phyloP scores from a whole-genome alignment of 2,113 vertebrate species.

The Orycteropus afer region DNA sequence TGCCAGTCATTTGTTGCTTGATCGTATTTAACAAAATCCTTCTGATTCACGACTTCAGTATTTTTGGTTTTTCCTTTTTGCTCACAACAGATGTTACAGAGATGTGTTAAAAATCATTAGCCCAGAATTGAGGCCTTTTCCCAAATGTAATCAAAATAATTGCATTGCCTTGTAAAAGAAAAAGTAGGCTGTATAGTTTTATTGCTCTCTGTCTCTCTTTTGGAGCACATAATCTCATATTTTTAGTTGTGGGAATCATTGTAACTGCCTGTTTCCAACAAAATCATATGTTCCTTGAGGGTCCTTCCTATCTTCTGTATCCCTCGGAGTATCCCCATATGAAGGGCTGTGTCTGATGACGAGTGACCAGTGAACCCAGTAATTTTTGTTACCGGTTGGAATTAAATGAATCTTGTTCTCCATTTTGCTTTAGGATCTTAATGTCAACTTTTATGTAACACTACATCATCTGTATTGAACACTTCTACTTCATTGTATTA shows the following conservation, averaged over 20 bases:
- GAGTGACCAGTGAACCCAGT: not conserved
- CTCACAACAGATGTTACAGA: constrained; percentile 63
- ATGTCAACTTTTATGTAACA: constrained; percentile 29
- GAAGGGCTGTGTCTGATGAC: not conserved
- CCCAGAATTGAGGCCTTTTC: constrained; percentile 63
- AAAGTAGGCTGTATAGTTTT: not conserved
- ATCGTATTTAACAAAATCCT: not conserved
- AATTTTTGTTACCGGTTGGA: not conserved
- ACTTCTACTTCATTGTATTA: constrained; percentile 18
- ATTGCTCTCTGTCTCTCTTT: not conserved
- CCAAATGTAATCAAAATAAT: constrained; percentile 76
- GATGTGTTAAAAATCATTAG: constrained; percentile 73
- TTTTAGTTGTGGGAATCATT: not conserved
- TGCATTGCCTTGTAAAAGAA: constrained; percentile 39
- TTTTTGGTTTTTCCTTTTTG: constrained; percentile 58
- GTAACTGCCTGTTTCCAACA: not conserved
- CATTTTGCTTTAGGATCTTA: not conserved
- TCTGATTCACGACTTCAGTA: constrained; percentile 56
- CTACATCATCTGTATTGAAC: not conserved
- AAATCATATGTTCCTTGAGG: not conserved
- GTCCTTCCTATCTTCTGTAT: not conserved
- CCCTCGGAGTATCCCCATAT: not conserved
- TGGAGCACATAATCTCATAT: not conserved
- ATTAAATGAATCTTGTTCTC: not conserved
- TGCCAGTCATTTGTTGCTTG: constrained; percentile 14